Percentiles rank a stretch among this genome's conserved stretches.
Evolutionary conservation across 2,113 vertebrate species (phyloP).

Genomic region (Columbina picui): DNA sequence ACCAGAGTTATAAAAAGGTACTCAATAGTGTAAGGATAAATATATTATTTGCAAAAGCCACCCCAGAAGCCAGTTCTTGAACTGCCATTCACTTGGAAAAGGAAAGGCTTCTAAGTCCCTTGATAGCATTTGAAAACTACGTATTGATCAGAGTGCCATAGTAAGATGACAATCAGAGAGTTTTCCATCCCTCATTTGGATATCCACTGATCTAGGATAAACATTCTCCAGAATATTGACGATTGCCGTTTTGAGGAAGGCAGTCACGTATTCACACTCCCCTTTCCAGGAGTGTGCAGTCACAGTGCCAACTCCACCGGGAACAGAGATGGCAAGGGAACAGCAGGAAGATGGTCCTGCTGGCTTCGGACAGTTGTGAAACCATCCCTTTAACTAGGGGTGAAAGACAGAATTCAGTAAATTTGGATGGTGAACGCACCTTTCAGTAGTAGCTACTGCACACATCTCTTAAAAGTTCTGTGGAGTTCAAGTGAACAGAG

Average conservation of each 20-base stretch:
- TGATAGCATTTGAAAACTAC: not conserved
- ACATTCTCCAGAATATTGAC: not conserved
- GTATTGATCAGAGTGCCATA: not conserved
- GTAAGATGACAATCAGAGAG: not conserved
- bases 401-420: not conserved
- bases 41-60: not conserved
- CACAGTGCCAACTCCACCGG: rapidly evolving
- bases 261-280: not conserved
- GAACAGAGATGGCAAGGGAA: not conserved
- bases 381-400: not conserved
- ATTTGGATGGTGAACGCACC: not conserved
- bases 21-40: not conserved
- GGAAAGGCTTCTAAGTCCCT: not conserved
- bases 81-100: not conserved
- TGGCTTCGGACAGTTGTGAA: not conserved
- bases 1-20: not conserved
- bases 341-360: not conserved
- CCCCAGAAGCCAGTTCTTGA: not conserved
- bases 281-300: rapidly evolving
- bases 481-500: not conserved
- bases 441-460: not conserved
- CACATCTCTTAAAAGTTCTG: not conserved
- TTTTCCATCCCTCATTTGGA: not conserved
- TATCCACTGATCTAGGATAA: not conserved
- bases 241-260: not conserved